Evolutionary conservation across 1,140 invertebrate species (phyloP).

Genomic region (Vollenhovia emeryi): DNA sequence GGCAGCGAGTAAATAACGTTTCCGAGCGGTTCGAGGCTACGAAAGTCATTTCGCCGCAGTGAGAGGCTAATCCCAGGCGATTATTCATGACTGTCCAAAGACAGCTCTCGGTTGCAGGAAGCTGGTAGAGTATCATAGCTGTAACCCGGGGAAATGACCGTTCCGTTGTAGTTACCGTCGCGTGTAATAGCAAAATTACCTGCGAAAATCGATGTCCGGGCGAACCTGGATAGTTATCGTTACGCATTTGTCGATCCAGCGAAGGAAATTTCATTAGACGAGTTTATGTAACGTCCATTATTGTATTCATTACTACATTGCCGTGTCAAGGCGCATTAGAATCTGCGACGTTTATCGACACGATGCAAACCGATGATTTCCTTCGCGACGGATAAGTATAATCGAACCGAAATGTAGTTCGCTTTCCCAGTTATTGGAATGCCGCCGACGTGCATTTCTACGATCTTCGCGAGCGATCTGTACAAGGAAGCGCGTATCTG

Average conservation of each 20-base stretch:
- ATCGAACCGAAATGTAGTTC: constrained; percentile 1
- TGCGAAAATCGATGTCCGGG: not conserved
- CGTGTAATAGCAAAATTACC: constrained; percentile 16
- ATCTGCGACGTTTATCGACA: not conserved
- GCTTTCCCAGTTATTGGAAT: not conserved
- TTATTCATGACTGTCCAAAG: not conserved
- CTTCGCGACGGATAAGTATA: constrained; percentile 17
- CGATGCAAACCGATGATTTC: not conserved
- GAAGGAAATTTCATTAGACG: constrained; percentile 13
- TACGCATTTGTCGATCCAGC: not conserved
- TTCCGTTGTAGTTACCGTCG: not conserved
- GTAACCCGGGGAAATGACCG: not conserved
- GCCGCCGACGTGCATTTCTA: not conserved
- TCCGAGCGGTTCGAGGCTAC: not conserved
- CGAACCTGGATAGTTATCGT: not conserved
- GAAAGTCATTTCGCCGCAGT: not conserved
- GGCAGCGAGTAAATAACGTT: not conserved
- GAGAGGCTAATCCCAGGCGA: not conserved
- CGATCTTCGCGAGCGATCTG: not conserved
- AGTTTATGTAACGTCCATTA: not conserved
- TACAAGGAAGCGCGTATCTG: not conserved
- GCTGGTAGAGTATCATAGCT: not conserved
- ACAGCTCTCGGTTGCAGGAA: not conserved
- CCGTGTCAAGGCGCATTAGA: not conserved
- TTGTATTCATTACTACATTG: not conserved